A percentile compares a stretch with the other conserved stretches of the same genome.
phyloP scores from a whole-genome alignment of 2,888 invertebrate genomes.

The Craniophora ligustri region DNA sequence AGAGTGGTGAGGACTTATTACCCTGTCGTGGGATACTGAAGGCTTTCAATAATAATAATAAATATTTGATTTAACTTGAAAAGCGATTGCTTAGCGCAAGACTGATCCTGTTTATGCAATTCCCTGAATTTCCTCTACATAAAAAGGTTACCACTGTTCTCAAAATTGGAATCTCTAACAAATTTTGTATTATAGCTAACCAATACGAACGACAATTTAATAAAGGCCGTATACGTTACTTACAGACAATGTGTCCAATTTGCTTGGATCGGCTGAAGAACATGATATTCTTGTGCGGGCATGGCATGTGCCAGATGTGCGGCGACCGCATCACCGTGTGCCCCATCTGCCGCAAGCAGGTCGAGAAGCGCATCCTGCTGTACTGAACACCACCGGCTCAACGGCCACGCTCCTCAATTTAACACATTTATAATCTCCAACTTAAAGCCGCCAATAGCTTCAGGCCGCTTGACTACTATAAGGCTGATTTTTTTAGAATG shows the following conservation, averaged over 20 bases:
- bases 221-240: slow-evolving; percentile 67
- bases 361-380: slow-evolving; percentile 97
- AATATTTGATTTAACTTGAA: too few relatives aligned
- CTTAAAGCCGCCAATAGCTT: slow-evolving; percentile 9
- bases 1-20: too few relatives aligned
- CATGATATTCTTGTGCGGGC: slow-evolving; percentile 99
- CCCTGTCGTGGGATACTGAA: too few relatives aligned
- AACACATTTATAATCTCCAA: slow-evolving; percentile 7
- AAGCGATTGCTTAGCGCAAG: too few relatives aligned
- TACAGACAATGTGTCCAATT: slow-evolving; percentile 99
- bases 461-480: slow-evolving; percentile 32
- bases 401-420: not conserved
- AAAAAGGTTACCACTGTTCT: too few relatives aligned
- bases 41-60: too few relatives aligned
- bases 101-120: too few relatives aligned
- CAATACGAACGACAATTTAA: not conserved
- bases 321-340: slow-evolving; percentile 99
- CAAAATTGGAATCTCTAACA: too few relatives aligned
- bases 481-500: slow-evolving; percentile 51
- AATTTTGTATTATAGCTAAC: too few relatives aligned
- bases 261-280: slow-evolving; percentile 99
- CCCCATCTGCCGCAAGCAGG: slow-evolving; percentile 98
- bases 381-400: slow-evolving; percentile 82
- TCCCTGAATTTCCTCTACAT: too few relatives aligned
- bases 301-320: slow-evolving; percentile 99